phyloP scores from a whole-genome alignment of 2,113 vertebrate genomes.

The Myrmophylax atrothorax region DNA sequence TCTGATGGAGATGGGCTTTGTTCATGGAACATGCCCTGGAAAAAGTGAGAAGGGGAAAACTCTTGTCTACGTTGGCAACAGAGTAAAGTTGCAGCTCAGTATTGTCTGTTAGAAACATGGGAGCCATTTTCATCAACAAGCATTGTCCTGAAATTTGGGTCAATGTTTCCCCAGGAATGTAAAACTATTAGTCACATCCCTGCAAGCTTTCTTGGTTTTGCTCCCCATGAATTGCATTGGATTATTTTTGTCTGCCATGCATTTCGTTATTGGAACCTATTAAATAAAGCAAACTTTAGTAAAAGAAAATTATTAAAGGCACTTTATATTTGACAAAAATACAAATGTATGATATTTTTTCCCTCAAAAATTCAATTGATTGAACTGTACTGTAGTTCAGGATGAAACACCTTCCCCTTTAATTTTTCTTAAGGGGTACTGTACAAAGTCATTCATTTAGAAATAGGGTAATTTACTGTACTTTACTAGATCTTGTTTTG shows the following conservation, averaged over 20 bases:
- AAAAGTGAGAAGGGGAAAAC: neutral
- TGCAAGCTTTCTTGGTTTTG: neutral
- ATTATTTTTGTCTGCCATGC: neutral
- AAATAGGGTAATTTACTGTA: neutral
- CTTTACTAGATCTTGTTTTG: neutral
- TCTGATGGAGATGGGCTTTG: neutral
- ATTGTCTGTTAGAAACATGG: neutral
- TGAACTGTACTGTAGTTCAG: neutral
- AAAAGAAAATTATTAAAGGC: neutral
- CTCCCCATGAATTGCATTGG: neutral
- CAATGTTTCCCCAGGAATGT: neutral
- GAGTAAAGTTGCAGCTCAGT: neutral
- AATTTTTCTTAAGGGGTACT: neutral
- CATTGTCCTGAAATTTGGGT: neutral
- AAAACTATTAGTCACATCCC: neutral
- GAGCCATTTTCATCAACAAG: neutral
- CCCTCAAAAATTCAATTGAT: neutral
- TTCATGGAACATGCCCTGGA: neutral
- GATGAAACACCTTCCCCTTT: neutral
- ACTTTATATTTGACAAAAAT: neutral
- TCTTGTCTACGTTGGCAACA: neutral
- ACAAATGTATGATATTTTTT: neutral
- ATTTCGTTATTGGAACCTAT: neutral
- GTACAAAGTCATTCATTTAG: neutral
- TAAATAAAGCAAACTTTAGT: neutral